phyloP scores from a whole-genome alignment of 2,113 vertebrate genomes.

The Cavia aperea region DNA sequence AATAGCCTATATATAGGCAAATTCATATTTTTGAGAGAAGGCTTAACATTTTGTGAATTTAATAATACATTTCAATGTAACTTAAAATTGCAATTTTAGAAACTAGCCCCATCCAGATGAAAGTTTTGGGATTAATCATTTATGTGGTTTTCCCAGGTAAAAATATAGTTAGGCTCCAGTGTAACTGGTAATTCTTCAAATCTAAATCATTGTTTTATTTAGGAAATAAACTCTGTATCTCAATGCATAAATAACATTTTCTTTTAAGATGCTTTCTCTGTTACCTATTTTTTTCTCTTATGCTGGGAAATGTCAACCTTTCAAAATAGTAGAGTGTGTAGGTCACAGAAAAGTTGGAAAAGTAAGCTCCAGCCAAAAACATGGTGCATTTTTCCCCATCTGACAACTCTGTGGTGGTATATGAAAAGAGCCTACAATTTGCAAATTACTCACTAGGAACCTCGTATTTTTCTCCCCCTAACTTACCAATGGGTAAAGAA shows the following conservation, averaged over 20 bases:
- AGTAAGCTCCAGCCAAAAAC: constrained; percentile 26
- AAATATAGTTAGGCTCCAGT: neutral
- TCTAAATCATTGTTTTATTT: neutral
- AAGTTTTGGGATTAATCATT: neutral
- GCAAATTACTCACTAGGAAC: neutral
- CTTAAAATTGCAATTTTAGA: constrained; percentile 4
- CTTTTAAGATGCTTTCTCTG: constrained; percentile 42
- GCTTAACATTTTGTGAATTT: neutral
- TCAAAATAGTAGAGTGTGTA: constrained; percentile 40
- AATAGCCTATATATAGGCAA: neutral
- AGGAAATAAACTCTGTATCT: neutral
- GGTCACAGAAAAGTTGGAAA: constrained; percentile 37
- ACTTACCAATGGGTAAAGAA: constrained; percentile 40
- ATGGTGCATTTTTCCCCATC: constrained; percentile 2
- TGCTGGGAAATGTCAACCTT: constrained; percentile 47
- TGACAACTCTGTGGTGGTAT: constrained; percentile 8
- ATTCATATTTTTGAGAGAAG: neutral
- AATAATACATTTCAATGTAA: neutral
- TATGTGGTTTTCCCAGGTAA: neutral
- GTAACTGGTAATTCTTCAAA: neutral
- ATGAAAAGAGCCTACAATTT: constrained; percentile 26
- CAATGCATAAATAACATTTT: neutral
- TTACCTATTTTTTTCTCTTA: constrained; percentile 45
- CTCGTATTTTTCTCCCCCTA: neutral
- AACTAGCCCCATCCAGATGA: neutral